Base-by-base conservation (phyloP, 2,888 invertebrate species). In the Nephrotoma appendiculata region DNA sequence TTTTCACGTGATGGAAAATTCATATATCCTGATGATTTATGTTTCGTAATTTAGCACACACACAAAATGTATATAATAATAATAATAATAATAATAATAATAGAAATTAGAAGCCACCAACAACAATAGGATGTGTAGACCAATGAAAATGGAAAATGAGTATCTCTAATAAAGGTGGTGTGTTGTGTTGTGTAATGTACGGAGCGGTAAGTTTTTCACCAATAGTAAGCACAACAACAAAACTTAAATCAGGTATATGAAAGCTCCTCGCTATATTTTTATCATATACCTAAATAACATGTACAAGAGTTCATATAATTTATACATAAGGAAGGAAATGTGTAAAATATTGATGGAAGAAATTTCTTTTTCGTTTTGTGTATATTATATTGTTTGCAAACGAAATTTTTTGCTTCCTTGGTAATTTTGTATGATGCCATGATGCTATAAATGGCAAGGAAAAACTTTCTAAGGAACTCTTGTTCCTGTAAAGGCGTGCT, bases 311-410 rank as follows among this genome's bases (percentile, higher is more conserved):
- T 84, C 15, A 84, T 84, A 15, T 84, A 42, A 42, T 83, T 83
- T 83, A 83, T 83, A 83, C 41, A 83, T 83, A 83, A 84, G 84
- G 84, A 84, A 84, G 43, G 84, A 84, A 84, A 84, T 42, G 84
- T 43, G 84, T 84, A 84, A 84, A 84, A 84, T 84, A 84, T 84
- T 84, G 84, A 84, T 84, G 84, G 43, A 84, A 42, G 6, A 42
- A 84, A n/a, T 84, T 84, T 84, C 12, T 48, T 48, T n/a, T 11
- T 3, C n/a, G 3, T 48, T 48, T 48, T 48, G 11, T 41, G 31
- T 57, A 6, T 52, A 6, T n/a, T 52, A 5, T 52, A 11, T 71
- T 19, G n/a, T 71, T 9, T 71, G 31, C 71, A 57, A 57, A 57
- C 57, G 57, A 57, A 57, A 31, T 2, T 48, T 48, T 9, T 19